These are phyloP conservation scores for Cheilosia soror DNA, from an alignment of 2,888 invertebrate species.

Conservation along the genomic window DNA sequence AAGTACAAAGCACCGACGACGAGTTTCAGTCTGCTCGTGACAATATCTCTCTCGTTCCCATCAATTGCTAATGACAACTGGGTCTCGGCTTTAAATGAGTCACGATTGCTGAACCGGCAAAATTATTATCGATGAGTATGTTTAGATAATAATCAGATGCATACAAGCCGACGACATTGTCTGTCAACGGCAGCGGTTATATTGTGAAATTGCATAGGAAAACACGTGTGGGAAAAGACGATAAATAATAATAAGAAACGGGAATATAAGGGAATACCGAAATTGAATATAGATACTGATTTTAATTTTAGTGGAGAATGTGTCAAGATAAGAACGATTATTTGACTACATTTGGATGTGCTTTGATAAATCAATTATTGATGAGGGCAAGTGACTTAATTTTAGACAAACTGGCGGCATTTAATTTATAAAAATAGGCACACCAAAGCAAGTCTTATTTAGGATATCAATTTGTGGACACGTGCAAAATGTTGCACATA, in stretches of 20 bases:
- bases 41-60: not conserved
- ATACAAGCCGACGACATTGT: not conserved
- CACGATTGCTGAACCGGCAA: slow-evolving; percentile 26
- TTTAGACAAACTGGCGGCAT: not conserved
- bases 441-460: not conserved
- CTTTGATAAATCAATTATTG: not conserved
- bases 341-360: not conserved
- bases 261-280: slow-evolving; percentile 8
- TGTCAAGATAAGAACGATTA: slow-evolving; percentile 1
- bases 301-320: not conserved
- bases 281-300: not conserved
- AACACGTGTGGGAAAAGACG: slow-evolving; percentile 2
- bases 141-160: not conserved
- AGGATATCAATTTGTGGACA: not conserved
- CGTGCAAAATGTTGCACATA: slow-evolving; percentile 7
- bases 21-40: not conserved
- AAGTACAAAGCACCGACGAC: slow-evolving; percentile 20
- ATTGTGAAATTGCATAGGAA: slow-evolving; percentile 7
- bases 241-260: not conserved
- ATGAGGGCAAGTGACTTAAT: not conserved
- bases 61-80: not conserved
- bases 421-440: not conserved
- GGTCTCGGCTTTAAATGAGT: slow-evolving; percentile 2
- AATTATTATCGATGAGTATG: slow-evolving; percentile 10
- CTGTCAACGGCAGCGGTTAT: not conserved